Conservation (phyloP, 2,888 invertebrate genomes). For the Patella caerulea region DNA sequence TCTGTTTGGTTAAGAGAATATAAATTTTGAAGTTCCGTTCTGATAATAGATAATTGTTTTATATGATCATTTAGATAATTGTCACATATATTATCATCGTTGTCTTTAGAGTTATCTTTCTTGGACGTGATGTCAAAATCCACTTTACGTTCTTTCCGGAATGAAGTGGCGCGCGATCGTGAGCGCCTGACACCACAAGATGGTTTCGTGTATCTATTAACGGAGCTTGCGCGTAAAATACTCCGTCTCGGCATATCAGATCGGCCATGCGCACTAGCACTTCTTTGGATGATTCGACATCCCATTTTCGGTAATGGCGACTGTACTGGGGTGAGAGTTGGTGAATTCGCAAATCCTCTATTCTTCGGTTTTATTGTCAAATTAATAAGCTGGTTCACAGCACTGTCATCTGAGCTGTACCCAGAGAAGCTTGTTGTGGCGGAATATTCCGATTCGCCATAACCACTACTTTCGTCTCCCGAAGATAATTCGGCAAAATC, state of each 20-base stretch:
- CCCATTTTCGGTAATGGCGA: slow-evolving; percentile 3
- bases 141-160: not conserved
- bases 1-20: not conserved
- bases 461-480: not conserved
- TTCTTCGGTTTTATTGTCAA: not conserved
- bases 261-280: not conserved
- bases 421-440: not conserved
- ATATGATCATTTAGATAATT: not conserved
- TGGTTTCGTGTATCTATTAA: not conserved
- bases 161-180: not conserved
- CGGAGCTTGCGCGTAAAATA: not conserved
- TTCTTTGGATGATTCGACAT: slow-evolving; percentile 2
- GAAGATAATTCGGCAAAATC: not conserved
- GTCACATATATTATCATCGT: not conserved
- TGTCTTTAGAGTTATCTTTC: not conserved
- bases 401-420: not conserved
- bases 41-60: not conserved
- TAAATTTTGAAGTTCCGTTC: slow-evolving; percentile 1
- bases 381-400: not conserved
- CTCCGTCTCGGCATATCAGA: not conserved
- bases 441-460: slow-evolving; percentile 1
- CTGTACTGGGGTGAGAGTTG: not conserved
- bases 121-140: not conserved
- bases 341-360: not conserved
- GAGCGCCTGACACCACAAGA: not conserved